Evolutionary conservation across 1,140 invertebrate genomes (phyloP).

Genomic region (Heliconius himera): DNA sequence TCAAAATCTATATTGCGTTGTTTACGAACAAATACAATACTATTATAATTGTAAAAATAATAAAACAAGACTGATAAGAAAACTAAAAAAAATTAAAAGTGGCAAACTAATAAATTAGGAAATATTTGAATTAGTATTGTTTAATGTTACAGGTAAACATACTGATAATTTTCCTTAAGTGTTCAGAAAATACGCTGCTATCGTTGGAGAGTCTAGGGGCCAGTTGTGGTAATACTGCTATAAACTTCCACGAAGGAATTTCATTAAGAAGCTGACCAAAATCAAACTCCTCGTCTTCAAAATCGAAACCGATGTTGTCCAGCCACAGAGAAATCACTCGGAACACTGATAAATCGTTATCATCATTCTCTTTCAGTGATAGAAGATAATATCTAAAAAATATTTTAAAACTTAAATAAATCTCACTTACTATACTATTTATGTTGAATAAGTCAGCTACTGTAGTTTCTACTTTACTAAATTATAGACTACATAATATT

Average conservation of each 20-base stretch:
- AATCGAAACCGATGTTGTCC: conserved; percentile 84
- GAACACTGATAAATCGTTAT: conserved; percentile 91
- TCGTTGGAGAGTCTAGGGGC: conserved; percentile 87
- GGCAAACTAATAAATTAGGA: neutral
- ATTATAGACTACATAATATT: neutral
- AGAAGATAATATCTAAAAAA: conserved; percentile 83
- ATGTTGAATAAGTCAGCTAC: neutral
- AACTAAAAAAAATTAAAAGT: too few species aligned
- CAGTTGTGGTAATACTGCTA: conserved; percentile 92
- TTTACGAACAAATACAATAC: too few species aligned
- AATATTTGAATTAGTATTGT: too few species aligned
- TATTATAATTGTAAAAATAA: too few species aligned
- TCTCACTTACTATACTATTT: neutral
- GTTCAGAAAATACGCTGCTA: conserved; percentile 51
- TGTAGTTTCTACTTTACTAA: too few species aligned
- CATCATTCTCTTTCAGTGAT: conserved; percentile 84
- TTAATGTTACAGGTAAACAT: too few species aligned
- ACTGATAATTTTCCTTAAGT: conserved; percentile 76
- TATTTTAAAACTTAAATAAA: neutral
- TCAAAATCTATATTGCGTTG: too few species aligned
- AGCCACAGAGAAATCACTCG: conserved; percentile 92
- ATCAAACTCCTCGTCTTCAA: conserved; percentile 81
- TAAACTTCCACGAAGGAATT: conserved; percentile 91
- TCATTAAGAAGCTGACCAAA: conserved; percentile 82
- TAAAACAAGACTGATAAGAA: too few species aligned